These are phyloP conservation scores for Schlechtendalia chinensis DNA, from an alignment of 1,140 invertebrate species.

Conservation along the genomic window DNA sequence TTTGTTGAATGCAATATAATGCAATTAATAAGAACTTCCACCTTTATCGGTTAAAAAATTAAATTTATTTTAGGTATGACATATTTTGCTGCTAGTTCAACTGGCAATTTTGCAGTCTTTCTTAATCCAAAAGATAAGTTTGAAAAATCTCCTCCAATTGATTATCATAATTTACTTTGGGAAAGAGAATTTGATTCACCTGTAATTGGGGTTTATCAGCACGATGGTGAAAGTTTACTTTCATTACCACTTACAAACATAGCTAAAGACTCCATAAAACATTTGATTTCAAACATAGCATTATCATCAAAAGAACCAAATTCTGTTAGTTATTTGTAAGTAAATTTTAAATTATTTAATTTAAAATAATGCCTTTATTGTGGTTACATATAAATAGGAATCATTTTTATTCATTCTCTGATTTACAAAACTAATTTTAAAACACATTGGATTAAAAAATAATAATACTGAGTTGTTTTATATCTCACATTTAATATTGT, in stretches of 20 bases:
- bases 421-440: neutral
- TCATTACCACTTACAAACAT: slow-evolving; percentile 88
- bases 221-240: slow-evolving; percentile 75
- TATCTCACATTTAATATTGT: too few species aligned
- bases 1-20: neutral
- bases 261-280: slow-evolving; percentile 65
- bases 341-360: slow-evolving; percentile 16
- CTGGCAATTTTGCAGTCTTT: slow-evolving; percentile 78
- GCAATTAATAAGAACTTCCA: neutral
- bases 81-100: slow-evolving; percentile 88
- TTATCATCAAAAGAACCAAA: slow-evolving; percentile 38
- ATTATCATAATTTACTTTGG: slow-evolving; percentile 75
- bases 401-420: neutral
- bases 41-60: neutral
- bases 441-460: too few species aligned
- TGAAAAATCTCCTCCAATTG: neutral
- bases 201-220: slow-evolving; percentile 83
- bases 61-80: slow-evolving; percentile 43
- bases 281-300: slow-evolving; percentile 37
- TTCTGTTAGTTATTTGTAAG: slow-evolving; percentile 48
- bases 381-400: too few species aligned
- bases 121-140: slow-evolving; percentile 61
- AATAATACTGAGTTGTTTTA: too few species aligned
- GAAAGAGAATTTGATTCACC: slow-evolving; percentile 82
- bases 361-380: neutral